Evolutionary conservation across 2,888 invertebrate species (phyloP), one percentile per base, ranked within the genome.

Genomic region (Pterobdella sp.): DNA sequence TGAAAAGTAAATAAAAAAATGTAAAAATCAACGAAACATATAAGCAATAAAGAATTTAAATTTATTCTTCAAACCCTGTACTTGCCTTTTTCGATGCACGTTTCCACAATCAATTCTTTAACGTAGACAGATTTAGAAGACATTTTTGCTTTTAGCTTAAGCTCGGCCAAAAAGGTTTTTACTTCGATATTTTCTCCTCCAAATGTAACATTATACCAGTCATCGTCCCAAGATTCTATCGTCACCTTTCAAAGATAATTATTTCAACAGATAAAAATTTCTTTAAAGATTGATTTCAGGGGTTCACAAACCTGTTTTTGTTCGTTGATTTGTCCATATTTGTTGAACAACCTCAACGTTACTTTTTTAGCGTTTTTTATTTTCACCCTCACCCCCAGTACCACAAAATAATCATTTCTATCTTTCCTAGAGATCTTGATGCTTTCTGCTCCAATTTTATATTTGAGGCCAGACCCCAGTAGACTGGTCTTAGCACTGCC

Each of bases 371-470:
- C 60, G 60, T 56, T 26, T 26, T n/a, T 4, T 22, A 56, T 26
- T 26, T 56, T 56, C n/a, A 56, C 4, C n/a, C n/a, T 4, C 60
- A 56, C 10, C 10, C n/a, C 3, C 10, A 56, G 7, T 4, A 56
- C 3, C n/a, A 4, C 3, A 26, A 18, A 56, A 26, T 56, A 22
- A 22, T 56, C 60, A 22, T 56, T 22, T n/a, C 26, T 56, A 26
- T 56, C 26, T 22, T 7, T 56, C 60, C 60, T 56, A 26, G 60
- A 56, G 60, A 56, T 56, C n/a, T 56, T 56, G n/a, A 56, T 22
- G n/a, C n/a, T 7, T 3, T 26, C n/a, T 26, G 60, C 4, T 56
- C 14, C 3, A 18, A 26, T 18, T 22, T 56, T 56, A 26, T 18
- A 56, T 26, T 22, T 26, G 26, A 56, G 60, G 26, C 60, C 60